These are phyloP conservation scores for Fregata magnificens DNA, from an alignment of 2,113 vertebrate species.

Conservation along the genomic window DNA sequence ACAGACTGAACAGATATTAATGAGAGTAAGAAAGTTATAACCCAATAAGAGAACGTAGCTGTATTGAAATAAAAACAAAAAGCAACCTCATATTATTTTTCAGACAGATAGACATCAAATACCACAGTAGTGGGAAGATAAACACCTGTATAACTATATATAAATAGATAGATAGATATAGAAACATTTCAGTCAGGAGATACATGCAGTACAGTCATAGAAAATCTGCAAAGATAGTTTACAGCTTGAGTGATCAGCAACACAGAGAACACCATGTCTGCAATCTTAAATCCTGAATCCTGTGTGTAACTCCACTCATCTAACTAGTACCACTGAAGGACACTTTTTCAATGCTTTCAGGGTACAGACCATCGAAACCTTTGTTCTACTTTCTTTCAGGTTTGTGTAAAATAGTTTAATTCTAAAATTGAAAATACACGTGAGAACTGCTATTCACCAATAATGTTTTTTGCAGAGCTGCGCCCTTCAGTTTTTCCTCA, in stretches of 20 bases:
- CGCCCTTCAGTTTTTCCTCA: not conserved
- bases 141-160: not conserved
- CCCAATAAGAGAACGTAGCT: not conserved
- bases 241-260: not conserved
- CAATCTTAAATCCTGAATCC: not conserved
- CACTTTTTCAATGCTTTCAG: not conserved
- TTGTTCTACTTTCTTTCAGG: not conserved
- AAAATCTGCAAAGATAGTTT: not conserved
- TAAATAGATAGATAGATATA: not conserved
- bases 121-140: not conserved
- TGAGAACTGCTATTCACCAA: not conserved
- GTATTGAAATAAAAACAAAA: not conserved
- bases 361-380: not conserved
- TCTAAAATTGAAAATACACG: not conserved
- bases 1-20: slow-evolving; percentile 24
- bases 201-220: not conserved
- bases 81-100: not conserved
- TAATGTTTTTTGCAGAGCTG: not conserved
- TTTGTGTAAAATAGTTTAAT: not conserved
- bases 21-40: not conserved
- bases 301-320: not conserved
- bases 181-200: not conserved
- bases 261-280: not conserved
- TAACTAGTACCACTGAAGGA: not conserved
- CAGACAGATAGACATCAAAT: not conserved